A percentile compares a stretch with the other conserved stretches of the same genome.
phyloP scores from a whole-genome alignment of 1,140 invertebrate species.

The Manduca sexta region DNA sequence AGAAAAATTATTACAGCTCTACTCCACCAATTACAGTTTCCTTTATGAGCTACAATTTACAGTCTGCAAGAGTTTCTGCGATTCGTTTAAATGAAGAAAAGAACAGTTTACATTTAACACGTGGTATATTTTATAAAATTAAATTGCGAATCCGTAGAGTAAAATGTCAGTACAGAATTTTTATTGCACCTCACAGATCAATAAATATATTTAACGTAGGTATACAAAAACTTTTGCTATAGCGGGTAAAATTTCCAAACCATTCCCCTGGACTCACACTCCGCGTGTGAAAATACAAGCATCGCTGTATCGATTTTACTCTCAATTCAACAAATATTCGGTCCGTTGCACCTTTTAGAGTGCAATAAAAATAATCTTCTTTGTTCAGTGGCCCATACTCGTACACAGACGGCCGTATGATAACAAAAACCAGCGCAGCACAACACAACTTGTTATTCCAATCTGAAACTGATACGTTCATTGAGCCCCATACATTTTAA shows the following conservation, averaged over 20 bases:
- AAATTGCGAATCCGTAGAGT: no score
- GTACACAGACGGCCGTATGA: slow-evolving; percentile 43
- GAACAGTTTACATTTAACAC: no score
- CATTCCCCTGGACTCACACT: slow-evolving; percentile 7
- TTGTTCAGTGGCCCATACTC: slow-evolving; percentile 44
- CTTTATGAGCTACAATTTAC: no score
- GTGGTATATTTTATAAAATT: no score
- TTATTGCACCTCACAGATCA: no score
- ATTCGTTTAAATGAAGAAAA: no score
- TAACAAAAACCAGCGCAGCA: slow-evolving; percentile 34
- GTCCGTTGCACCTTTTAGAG: slow-evolving; percentile 54
- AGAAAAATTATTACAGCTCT: no score
- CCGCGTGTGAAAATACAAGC: slow-evolving; percentile 13
- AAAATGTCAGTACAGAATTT: no score
- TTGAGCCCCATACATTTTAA: slow-evolving; percentile 24
- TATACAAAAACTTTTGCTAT: no score
- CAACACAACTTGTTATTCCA: slow-evolving; percentile 46
- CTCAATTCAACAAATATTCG: slow-evolving; percentile 55
- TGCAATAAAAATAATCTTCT: slow-evolving; percentile 69
- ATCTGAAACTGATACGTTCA: slow-evolving; percentile 31
- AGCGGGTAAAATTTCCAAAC: neutral
- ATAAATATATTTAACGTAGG: no score
- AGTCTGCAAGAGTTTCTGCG: no score
- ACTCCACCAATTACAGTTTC: no score
- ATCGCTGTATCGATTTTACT: slow-evolving; percentile 37